Conservation (phyloP, 2,888 invertebrate genomes). For the Cephus pulcher region DNA sequence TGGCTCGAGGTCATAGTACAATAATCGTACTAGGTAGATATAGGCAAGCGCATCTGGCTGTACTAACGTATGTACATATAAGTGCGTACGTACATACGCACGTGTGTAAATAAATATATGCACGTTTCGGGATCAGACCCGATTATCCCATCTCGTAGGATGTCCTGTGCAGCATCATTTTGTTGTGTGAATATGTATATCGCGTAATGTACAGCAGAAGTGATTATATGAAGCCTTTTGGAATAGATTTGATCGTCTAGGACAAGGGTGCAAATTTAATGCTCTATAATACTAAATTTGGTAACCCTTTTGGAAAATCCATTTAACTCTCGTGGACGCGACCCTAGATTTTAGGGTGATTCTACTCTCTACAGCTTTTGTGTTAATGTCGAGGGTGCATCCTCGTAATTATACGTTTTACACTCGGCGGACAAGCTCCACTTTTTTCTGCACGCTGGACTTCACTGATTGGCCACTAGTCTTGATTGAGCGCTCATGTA, state of each 20-base stretch:
- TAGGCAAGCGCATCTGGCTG: not conserved
- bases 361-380: not conserved
- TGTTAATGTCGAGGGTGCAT: not conserved
- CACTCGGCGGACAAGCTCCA: not conserved
- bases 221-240: not conserved
- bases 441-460: not conserved
- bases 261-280: not conserved
- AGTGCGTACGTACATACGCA: not conserved
- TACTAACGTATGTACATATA: not conserved
- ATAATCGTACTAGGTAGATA: conserved; percentile 6
- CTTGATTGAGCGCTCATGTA: not conserved
- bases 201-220: not conserved
- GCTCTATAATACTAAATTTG: not conserved
- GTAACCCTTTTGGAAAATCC: not conserved
- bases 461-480: not conserved
- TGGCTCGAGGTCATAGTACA: not conserved
- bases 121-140: not conserved
- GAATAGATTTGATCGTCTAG: not conserved
- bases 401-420: not conserved
- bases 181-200: not conserved
- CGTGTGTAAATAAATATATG: conserved; percentile 5
- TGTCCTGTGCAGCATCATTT: not conserved
- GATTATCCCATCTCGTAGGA: not conserved
- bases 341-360: not conserved
- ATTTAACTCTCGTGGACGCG: not conserved